Evolutionary conservation across 2,888 invertebrate species (phyloP), one percentile per base, ranked within the genome.

Genomic region (Mermis nigrescens): DNA sequence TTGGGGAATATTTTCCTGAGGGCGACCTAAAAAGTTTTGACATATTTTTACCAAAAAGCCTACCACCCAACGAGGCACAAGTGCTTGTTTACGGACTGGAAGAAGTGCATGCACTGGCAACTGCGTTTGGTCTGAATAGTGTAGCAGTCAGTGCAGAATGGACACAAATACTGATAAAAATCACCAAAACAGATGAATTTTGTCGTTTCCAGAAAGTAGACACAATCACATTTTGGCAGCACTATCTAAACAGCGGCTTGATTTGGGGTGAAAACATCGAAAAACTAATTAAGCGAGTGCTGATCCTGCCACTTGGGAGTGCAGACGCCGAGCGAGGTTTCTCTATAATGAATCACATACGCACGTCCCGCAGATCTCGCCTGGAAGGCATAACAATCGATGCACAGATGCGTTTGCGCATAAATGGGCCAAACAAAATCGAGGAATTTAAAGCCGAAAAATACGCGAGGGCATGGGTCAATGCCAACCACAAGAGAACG

Each of bases 261-360:
- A n/a, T n/a, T n/a, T n/a, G n/a, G n/a, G n/a, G n/a, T n/a, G n/a
- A 19, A 19, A 19, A 38, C 38, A 38, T 38, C 7, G 12, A 38
- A 19, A 12, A 7, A 38, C 38, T 38, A 38, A 38, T 38, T 12
- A 38, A 19, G 38, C 12, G 7, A 7, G 19, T 38, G 38, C 54
- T 54, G 29, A n/a, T 27, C 22, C 31, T 56, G 19, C 56, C 56
- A 3, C 12, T 38, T 45, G 56, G 56, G 22, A n/a, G n/a, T 56
- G 32, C 56, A 32, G 56, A 56, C 38, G 56, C 56, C 7, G 32
- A 56, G 26, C 22, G 56, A 19, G 56, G 56, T 7, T 56, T 56
- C 38, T 32, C 32, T 45, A 56, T 56, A 7, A 32, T 56, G 56
- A 56, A 56, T n/a, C 56, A 56, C 32, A 56, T 32, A 24, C 22